These are phyloP conservation scores for Oplegnathus fasciatus DNA, from an alignment of 2,113 vertebrate species.

Conservation along the genomic window DNA sequence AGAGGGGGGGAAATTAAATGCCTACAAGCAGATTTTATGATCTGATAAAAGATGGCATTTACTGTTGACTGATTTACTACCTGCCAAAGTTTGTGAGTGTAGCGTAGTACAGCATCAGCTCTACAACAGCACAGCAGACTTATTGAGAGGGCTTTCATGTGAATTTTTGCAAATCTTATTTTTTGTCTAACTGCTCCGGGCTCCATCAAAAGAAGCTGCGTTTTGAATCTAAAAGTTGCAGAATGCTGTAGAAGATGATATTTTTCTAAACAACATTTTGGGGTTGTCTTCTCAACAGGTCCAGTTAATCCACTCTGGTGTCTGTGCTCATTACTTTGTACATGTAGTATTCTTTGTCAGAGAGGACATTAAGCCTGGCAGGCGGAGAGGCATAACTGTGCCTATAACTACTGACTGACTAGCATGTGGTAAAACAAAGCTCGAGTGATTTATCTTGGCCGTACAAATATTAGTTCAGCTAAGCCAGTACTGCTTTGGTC, in stretches of 20 bases:
- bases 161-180: slow-evolving; percentile 44
- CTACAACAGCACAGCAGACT: slow-evolving; percentile 62
- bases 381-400: slow-evolving; percentile 22
- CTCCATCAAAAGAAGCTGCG: slow-evolving; percentile 34
- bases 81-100: slow-evolving; percentile 83
- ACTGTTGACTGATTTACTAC: slow-evolving; percentile 84
- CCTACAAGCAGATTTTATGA: slow-evolving; percentile 85
- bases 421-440: slow-evolving; percentile 74
- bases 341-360: slow-evolving; percentile 34
- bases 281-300: slow-evolving; percentile 6
- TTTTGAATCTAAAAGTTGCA: not conserved
- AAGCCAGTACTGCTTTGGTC: slow-evolving; percentile 67
- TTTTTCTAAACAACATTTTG: not conserved
- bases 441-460: slow-evolving; percentile 77
- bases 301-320: slow-evolving; percentile 14
- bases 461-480: slow-evolving; percentile 84
- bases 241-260: slow-evolving; percentile 2
- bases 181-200: slow-evolving; percentile 50
- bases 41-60: slow-evolving; percentile 87
- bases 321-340: slow-evolving; percentile 35
- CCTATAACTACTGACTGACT: slow-evolving; percentile 59
- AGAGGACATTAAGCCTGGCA: slow-evolving; percentile 24
- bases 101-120: slow-evolving; percentile 72
- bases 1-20: slow-evolving; percentile 81
- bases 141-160: slow-evolving; percentile 69